These are phyloP conservation scores for Lepilemur ruficaudatus DNA, from an alignment of 2,797 vertebrate species.

Conservation along the genomic window DNA sequence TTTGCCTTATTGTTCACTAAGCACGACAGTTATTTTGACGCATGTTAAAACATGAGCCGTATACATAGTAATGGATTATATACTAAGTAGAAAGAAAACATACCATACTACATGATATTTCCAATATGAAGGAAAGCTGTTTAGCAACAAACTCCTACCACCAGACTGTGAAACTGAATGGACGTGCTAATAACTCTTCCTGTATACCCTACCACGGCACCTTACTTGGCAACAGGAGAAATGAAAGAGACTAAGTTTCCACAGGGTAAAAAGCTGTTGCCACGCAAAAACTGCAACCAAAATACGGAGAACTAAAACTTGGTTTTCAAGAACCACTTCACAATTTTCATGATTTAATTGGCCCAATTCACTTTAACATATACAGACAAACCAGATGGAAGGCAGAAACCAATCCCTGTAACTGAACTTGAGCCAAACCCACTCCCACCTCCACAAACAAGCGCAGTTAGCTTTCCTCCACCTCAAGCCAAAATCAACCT, in stretches of 20 bases:
- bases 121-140: neutral
- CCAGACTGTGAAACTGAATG: constrained; percentile 8
- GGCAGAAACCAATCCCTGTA: neutral
- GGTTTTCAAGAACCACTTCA: neutral
- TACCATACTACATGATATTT: neutral
- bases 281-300: neutral
- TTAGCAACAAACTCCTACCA: constrained; percentile 42
- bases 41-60: neutral
- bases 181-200: neutral
- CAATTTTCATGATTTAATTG: neutral
- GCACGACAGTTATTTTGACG: neutral
- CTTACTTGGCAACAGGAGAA: neutral
- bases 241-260: constrained; percentile 35
- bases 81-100: constrained; percentile 32
- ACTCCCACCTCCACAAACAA: neutral
- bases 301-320: neutral
- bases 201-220: neutral
- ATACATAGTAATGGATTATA: neutral
- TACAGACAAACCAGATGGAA: neutral
- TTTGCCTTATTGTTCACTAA: neutral
- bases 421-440: neutral
- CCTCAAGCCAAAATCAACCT: neutral
- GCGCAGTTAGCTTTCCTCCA: neutral
- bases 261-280: neutral
- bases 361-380: neutral